Evolutionary conservation across 2,113 vertebrate species (phyloP), one percentile per base, ranked within the genome.

Genomic region (Chloropsis cyanopogon): DNA sequence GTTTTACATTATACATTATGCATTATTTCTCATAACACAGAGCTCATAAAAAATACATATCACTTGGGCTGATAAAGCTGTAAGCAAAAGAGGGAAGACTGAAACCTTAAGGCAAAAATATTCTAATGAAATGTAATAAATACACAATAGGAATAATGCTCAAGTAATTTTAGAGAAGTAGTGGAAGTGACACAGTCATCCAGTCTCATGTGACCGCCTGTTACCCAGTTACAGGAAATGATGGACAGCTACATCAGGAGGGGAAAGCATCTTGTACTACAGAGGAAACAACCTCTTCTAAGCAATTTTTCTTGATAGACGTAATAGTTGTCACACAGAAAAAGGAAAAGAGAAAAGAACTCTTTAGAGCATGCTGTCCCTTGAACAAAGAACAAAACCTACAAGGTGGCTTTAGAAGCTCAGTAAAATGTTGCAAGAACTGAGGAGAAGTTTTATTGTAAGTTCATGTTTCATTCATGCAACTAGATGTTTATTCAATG

Each of bases 11-110:
- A 89, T 84, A 60, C 39, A 75, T 92, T 86, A 84, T 87, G 39
- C 44, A 84, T 94, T 64, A 68, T 83, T 87, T 78, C 60, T 87
- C 61, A 82, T 64, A 76, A 76, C 56, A 71, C 57, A 31, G 16
- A 50, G 37, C 65, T 94, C 65, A 91, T 91, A 35, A 91, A 89
- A 93, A 89, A 89, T 82, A 25, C 44, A 68, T 87, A 41, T 68
- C 41, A 44, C 26, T 87, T 56, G 44, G 49, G 41, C 19, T 90
- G 44, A 85, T 47, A 80, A 82, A 96, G 19, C 44, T 80, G 53
- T 93, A 87, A 91, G 79, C 49, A 68, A 79, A 78, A 85, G 35
- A 65, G 41, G 31, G 78, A 79, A 84, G 78, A 65, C 22, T 60
- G 29, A 88, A 93, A 65, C 8, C 22, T 82, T 79, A 60, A 72